Evolutionary conservation across 2,797 vertebrate genomes (phyloP).

Genomic region (Rhynchonycteris naso): DNA sequence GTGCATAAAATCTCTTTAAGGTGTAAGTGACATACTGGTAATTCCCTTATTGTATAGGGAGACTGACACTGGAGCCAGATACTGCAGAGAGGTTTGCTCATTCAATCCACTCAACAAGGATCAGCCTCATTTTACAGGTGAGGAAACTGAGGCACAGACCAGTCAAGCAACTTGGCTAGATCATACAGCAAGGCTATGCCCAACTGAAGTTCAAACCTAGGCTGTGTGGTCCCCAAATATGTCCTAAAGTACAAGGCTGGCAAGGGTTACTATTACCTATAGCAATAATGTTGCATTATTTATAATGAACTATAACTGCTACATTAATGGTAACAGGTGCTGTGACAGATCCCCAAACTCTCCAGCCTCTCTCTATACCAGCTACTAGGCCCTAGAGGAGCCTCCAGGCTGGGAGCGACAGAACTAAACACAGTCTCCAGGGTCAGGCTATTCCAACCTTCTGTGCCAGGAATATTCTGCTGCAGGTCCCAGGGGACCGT

Average conservation of each 20-base stretch:
- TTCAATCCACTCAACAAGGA: neutral
- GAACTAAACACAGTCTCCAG: neutral
- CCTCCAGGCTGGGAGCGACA: neutral
- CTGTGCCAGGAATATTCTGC: neutral
- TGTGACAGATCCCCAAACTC: neutral
- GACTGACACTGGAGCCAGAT: neutral
- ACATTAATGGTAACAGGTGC: neutral
- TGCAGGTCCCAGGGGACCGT: neutral
- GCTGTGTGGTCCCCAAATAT: neutral
- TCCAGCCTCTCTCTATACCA: neutral
- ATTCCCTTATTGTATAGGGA: neutral
- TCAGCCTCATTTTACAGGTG: neutral
- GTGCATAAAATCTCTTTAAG: neutral
- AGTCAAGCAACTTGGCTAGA: neutral
- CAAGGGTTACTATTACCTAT: neutral
- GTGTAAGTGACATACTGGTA: neutral
- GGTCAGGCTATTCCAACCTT: neutral
- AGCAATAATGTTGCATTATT: neutral
- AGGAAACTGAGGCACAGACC: constrained; percentile 24
- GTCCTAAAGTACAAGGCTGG: neutral
- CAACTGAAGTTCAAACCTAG: neutral
- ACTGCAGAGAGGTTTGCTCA: neutral
- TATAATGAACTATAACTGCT: neutral
- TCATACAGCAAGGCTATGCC: neutral
- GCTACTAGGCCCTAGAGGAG: neutral